Conservation (phyloP, 2,797 vertebrate genomes). For the Stomatorhinus walkeri region DNA sequence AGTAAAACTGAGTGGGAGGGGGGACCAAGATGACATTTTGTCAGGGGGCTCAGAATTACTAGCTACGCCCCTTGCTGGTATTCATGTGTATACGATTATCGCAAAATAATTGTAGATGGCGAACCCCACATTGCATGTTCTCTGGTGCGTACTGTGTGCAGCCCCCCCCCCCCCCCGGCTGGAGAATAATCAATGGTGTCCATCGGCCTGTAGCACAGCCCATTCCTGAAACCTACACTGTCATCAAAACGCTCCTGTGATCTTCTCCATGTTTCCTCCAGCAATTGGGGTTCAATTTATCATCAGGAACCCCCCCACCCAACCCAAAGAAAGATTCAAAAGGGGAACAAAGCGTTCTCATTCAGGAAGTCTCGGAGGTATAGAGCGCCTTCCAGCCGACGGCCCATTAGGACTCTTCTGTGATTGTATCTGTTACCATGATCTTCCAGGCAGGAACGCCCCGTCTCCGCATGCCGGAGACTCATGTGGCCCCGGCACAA, state of each 20-base stretch:
- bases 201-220: slow-evolving; percentile 57
- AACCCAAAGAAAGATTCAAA: slow-evolving; percentile 41
- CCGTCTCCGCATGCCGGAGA: slow-evolving; percentile 31
- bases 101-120: no score
- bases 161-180: slow-evolving; percentile 26
- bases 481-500: background rate
- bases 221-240: slow-evolving; percentile 62
- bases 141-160: background rate
- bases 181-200: slow-evolving; percentile 59
- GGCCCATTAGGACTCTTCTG: slow-evolving; percentile 47
- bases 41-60: background rate
- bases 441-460: slow-evolving; percentile 43
- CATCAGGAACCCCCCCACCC: slow-evolving; percentile 46
- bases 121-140: background rate
- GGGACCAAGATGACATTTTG: background rate
- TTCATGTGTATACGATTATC: background rate
- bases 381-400: slow-evolving; percentile 30
- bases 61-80: background rate
- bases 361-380: slow-evolving; percentile 42
- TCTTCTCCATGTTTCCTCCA: slow-evolving; percentile 65
- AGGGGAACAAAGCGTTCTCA: slow-evolving; percentile 48
- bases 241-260: slow-evolving; percentile 68
- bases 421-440: slow-evolving; percentile 51
- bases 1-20: background rate
- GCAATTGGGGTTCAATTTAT: slow-evolving; percentile 65